Base-by-base conservation (phyloP, 2,797 vertebrate species). In the Tragopan temminckii region DNA sequence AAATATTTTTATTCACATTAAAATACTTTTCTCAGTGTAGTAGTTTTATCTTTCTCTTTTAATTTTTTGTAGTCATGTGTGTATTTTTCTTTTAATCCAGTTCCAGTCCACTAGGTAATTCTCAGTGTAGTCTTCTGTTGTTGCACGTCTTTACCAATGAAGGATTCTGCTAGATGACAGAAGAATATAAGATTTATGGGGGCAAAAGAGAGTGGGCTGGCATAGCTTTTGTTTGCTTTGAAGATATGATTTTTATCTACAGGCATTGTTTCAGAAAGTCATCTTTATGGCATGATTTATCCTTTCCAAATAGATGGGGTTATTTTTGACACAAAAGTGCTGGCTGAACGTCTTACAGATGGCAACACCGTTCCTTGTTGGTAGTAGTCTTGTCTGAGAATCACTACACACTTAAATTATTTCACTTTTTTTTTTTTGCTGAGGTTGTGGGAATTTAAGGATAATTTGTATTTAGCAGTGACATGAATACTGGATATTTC, bases 91-190 rank as follows among this genome's bases (percentile, higher is more conserved):
- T 89, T 46, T 63, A 77, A 52, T 63, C 58, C 38, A 46, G 27
- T 61, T 58, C 21, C 38, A 10, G 24, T 81, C 16, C 46, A 8
- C 16, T 25, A 8, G 35, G 12, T 77, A 64, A n/a, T 38, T 87
- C 40, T 89, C 81, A 23, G 14, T 8, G 7, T 33, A 42, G 15
- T 52, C 33, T 72, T 29, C 20, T 88, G 10, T 31, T 8, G 5
- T 48, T 36, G 3, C 48, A 5, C 0, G 0, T 62, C 15, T 58
- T 48, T 66, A 43, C 10, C 12, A 27, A 2, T 21, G 5, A 1
- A 83, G 40, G 45, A 12, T 68, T 77, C 45, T 80, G 17, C 40
- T 61, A 25, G 20, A 53, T 77, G 72, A 21, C 27, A 63, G 38
- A 82, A 70, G 27, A 42, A 7, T 7, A 0, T 18, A 27, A 17